Base-by-base conservation (phyloP, 2,113 vertebrate genomes). In the Pipa parva region DNA sequence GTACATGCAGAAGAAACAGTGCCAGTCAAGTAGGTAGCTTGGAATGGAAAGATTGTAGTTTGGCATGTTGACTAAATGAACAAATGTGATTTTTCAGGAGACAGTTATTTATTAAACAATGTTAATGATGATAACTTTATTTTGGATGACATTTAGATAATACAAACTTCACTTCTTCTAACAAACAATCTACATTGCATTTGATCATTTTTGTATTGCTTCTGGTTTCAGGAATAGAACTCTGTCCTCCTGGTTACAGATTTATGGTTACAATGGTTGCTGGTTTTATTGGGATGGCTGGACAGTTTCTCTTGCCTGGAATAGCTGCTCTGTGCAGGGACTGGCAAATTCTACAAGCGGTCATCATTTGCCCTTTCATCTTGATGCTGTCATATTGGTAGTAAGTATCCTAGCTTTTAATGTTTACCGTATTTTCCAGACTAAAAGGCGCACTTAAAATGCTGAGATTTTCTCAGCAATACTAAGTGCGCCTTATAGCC, bases 191-290 rank as follows among this genome's bases (percentile, higher is more conserved):
- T n/a, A n/a, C n/a, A n/a, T n/a, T n/a, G n/a, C n/a, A n/a, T n/a
- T n/a, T n/a, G n/a, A n/a, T n/a, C n/a, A n/a, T 31, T 6, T 31
- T 31, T 31, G 10, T 46, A 17, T 46, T 54, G 11, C 46, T 11
- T 57, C 76, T 65, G 78, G 46, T 88, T 88, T 46, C 81, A 99
- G 97, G 97, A 75, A 94, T 99, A 74, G 97, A 99, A 84, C 87
- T 99, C 63, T 98, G 95, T 72, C 86, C 92, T 73, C 95, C 95
- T 1, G 85, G 74, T 60, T 92, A 93, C 80, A 93, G 95, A 3
- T 97, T 99, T 87, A 93, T 95, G 89, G 88, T 99, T 87, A 96
- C 95, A 15, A 97, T 99, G 93, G 92, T 94, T 84, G 93, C 95
- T 0, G 96, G 90, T 74, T 97, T 99, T 76, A 88, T 97, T 42